These are phyloP conservation scores for Anoplophora glabripennis DNA, from an alignment of 1,140 invertebrate genomes.

Conservation along the genomic window DNA sequence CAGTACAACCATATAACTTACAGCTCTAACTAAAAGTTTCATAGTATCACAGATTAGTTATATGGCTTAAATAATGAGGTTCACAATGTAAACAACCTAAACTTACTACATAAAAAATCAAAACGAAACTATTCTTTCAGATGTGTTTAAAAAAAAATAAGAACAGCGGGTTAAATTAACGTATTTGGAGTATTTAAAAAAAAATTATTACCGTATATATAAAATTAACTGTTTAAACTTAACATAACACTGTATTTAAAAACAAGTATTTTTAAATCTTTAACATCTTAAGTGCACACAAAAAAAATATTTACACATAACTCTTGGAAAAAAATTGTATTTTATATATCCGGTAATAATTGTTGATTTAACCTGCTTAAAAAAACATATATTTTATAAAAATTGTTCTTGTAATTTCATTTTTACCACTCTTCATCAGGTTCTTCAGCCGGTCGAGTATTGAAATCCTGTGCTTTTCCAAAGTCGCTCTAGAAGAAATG, in stretches of 20 bases:
- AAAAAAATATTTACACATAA: neutral
- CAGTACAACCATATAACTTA: conserved; percentile 20
- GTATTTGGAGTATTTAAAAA: too few relatives aligned
- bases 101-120: too few relatives aligned
- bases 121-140: too few relatives aligned
- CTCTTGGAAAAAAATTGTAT: neutral
- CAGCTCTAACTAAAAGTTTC: conserved; percentile 7
- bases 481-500: conserved; percentile 33
- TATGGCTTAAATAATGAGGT: conserved; percentile 11
- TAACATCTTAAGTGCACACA: neutral
- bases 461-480: conserved; percentile 31
- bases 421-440: conserved; percentile 40
- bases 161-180: too few relatives aligned
- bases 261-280: neutral
- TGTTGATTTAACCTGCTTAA: neutral
- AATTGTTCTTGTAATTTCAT: neutral
- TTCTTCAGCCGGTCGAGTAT: conserved; percentile 26
- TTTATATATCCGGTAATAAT: too few relatives aligned
- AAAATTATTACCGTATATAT: too few relatives aligned
- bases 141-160: too few relatives aligned
- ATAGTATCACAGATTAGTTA: conserved; percentile 26
- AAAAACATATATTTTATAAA: conserved; percentile 4
- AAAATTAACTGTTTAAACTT: neutral
- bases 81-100: too few relatives aligned
- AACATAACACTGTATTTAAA: neutral